These are phyloP conservation scores for Dinoponera quadriceps DNA, from an alignment of 1,140 invertebrate genomes.

Conservation along the genomic window DNA sequence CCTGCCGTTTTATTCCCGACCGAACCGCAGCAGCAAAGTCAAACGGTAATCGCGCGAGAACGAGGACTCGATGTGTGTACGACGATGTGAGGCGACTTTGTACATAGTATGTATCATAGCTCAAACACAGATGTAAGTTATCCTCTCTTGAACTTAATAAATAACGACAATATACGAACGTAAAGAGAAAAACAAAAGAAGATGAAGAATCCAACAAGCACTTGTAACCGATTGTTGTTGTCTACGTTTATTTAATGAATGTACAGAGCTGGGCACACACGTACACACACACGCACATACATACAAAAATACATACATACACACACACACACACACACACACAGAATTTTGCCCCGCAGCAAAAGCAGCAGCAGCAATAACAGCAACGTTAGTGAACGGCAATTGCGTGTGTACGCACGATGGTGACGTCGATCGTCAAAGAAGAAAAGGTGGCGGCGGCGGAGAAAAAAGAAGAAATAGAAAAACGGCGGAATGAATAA, in stretches of 20 bases:
- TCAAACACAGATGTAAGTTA: constrained; percentile 80
- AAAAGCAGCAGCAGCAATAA: constrained; percentile 8
- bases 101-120: constrained; percentile 82
- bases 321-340: too few species aligned
- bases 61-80: constrained; percentile 46
- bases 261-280: constrained; percentile 25
- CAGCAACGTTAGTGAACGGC: neutral
- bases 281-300: too few species aligned
- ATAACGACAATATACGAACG: constrained; percentile 81
- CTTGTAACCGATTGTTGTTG: neutral
- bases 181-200: neutral
- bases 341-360: neutral
- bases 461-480: too few species aligned
- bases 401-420: neutral
- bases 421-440: neutral
- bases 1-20: constrained; percentile 36
- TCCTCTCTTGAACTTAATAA: constrained; percentile 82
- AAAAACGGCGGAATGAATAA: too few species aligned
- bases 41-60: constrained; percentile 38
- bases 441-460: too few species aligned
- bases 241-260: constrained; percentile 37
- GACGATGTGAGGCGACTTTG: constrained; percentile 63
- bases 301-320: too few species aligned
- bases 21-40: constrained; percentile 34
- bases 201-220: too few species aligned